Base-by-base conservation (phyloP, 1,140 invertebrate genomes). In the Drosophila takahashii region DNA sequence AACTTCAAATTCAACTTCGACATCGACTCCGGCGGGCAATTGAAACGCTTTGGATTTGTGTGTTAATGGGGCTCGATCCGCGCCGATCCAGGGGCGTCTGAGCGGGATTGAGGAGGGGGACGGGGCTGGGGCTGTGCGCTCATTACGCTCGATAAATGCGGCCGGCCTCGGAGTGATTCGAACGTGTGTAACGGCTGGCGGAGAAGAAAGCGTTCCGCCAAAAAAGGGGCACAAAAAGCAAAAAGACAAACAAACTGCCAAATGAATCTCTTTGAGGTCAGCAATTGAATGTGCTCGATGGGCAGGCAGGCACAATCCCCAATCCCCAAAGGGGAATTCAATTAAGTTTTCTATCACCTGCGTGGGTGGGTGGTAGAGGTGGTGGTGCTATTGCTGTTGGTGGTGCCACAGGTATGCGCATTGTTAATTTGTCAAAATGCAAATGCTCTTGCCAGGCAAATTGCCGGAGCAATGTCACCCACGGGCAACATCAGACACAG, bases 151-250 rank as follows among this genome's bases (percentile, higher is more conserved):
- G 65, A 71, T 81, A 80, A 80, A 81, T 80, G 72, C 66, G 52
- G 50, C 22, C 60, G 74, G 61, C 75, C 74, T 81, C 75, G 61
- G 45, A 47, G 48, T 39, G 53, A 62, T 53, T 69, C 64, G 29
- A 34, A 50, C 51, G 42, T 61, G 42, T 61, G 44, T 79, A 75
- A 75, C 76, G 64, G 64, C 65, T 39, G 50, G 48, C 71, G 60
- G 32, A 62, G 60, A 86, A 85, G 81, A 85, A 85, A 85, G 81
- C 78, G 81, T 77, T 86, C 54, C 62, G 66, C 67, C 62, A 77
- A 79, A 64, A 50, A 69, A 70, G 60, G 64, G 59, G 45, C 45
- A 26, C 42, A 53, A 62, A 42, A 44, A 27, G 16, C 59, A 26
- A 5, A 5, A 67, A 76, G 48, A 58, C 45, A 62, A 47, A 54